Evolutionary conservation across 2,888 invertebrate genomes (phyloP).

Genomic region (Notodonta dromedarius): DNA sequence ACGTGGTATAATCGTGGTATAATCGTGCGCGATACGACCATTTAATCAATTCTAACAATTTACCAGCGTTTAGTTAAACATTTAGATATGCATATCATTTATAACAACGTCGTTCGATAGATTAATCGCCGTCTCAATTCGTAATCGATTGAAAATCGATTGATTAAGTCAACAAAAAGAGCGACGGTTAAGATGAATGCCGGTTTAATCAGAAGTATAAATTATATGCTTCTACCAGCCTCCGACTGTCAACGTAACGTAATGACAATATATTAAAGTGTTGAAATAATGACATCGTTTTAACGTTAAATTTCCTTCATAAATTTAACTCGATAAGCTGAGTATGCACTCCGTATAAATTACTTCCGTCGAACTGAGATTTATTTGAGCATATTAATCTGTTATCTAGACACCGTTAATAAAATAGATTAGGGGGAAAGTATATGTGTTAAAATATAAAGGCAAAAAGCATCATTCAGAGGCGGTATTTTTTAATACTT

Average conservation of each 20-base stretch:
- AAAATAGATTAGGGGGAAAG: background rate
- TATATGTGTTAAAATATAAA: too few species aligned
- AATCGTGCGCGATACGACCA: background rate
- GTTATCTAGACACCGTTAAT: background rate
- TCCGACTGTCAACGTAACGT: conserved; percentile 11
- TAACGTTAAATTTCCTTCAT: conserved; percentile 9
- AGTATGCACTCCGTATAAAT: background rate
- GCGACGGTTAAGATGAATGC: conserved; percentile 17
- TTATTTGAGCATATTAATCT: background rate
- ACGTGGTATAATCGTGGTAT: background rate
- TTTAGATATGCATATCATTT: conserved; percentile 11
- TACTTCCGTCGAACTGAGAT: background rate
- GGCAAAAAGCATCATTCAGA: too few species aligned
- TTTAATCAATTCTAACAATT: background rate
- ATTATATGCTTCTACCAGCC: conserved; percentile 20
- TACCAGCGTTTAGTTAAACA: conserved; percentile 4
- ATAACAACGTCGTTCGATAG: conserved; percentile 11
- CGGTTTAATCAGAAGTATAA: conserved; percentile 26
- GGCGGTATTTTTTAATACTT: too few species aligned
- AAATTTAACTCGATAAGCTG: conserved; percentile 6
- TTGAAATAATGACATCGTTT: conserved; percentile 10
- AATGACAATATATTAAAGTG: conserved; percentile 17
- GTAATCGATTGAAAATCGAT: conserved; percentile 27
- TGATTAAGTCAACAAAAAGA: conserved; percentile 31
- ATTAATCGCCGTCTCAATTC: conserved; percentile 29